Percentiles rank a stretch among this genome's conserved stretches.
phyloP scores from a whole-genome alignment of 1,140 invertebrate genomes.

The Zaprionus nigranus region DNA sequence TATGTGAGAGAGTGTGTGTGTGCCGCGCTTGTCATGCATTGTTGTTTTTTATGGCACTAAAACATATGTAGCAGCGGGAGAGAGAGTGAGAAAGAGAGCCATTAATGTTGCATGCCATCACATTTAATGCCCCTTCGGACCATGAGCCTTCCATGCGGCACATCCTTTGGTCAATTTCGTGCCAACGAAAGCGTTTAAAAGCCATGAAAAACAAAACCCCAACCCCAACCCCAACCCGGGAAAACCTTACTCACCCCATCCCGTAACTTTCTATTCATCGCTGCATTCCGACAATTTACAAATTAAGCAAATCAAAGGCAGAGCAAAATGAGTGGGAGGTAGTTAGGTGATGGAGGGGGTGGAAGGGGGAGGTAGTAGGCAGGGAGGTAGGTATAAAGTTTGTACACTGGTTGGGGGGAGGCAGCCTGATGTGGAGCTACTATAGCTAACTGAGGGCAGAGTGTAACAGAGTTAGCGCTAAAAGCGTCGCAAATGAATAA shows the following conservation, averaged over 20 bases:
- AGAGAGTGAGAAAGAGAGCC: background rate
- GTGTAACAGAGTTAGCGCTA: slow-evolving; percentile 59
- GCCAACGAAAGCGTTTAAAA: slow-evolving; percentile 73
- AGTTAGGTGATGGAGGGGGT: background rate
- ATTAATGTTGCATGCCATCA: slow-evolving; percentile 41
- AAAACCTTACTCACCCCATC: background rate
- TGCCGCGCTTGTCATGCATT: slow-evolving; percentile 60
- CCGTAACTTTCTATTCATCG: background rate
- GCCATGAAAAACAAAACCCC: slow-evolving; percentile 65
- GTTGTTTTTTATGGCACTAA: slow-evolving; percentile 74
- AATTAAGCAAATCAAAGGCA: slow-evolving; percentile 80
- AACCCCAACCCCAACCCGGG: background rate
- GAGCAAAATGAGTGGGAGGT: slow-evolving; percentile 19
- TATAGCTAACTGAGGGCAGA: slow-evolving; percentile 8
- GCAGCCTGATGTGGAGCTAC: background rate
- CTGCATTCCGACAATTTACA: slow-evolving; percentile 66
- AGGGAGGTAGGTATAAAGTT: background rate
- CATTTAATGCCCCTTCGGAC: slow-evolving; percentile 42
- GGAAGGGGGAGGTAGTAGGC: slow-evolving; percentile 3
- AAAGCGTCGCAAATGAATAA: slow-evolving; percentile 78
- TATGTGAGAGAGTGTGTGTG: slow-evolving; percentile 1
- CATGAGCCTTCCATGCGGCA: slow-evolving; percentile 27
- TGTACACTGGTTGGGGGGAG: background rate
- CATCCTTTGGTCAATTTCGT: slow-evolving; percentile 74
- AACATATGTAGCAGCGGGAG: slow-evolving; percentile 66